A percentile compares a stretch with the other conserved stretches of the same genome.
Evolutionary conservation across 2,113 vertebrate genomes (phyloP).

Genomic region (Carollia perspicillata): DNA sequence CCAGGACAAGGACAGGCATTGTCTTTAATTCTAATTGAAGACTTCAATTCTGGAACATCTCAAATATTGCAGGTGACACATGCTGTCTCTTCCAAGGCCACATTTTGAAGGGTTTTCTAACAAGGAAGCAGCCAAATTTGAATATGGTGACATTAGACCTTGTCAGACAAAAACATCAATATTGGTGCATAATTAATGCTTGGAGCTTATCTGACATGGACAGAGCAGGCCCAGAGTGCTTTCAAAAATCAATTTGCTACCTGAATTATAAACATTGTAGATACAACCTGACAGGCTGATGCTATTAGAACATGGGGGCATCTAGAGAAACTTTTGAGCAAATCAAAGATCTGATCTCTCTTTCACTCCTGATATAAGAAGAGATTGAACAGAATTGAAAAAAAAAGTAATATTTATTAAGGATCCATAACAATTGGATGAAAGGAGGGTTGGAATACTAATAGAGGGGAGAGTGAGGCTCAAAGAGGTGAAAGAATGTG

Average conservation of each 20-base stretch:
- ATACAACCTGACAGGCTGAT: conserved; percentile 80
- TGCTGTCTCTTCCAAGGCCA: conserved; percentile 77
- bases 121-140: conserved; percentile 79
- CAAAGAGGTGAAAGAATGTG: neutral
- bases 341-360: conserved; percentile 57
- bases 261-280: conserved; percentile 81
- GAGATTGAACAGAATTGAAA: neutral
- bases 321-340: conserved; percentile 49
- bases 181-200: conserved; percentile 85
- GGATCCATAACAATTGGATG: neutral
- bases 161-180: conserved; percentile 83
- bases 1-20: neutral
- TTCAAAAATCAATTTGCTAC: conserved; percentile 85
- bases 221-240: conserved; percentile 80
- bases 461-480: neutral
- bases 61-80: conserved; percentile 70
- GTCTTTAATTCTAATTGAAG: conserved; percentile 70
- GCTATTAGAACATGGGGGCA: conserved; percentile 51
- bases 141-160: conserved; percentile 82
- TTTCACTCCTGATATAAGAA: conserved; percentile 35
- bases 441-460: neutral
- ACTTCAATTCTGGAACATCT: conserved; percentile 66
- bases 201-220: conserved; percentile 73
- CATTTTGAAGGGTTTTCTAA: conserved; percentile 79
- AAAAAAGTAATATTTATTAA: conserved; percentile 45